Conservation (phyloP, 2,797 vertebrate species). For the Phalanger gymnotis region DNA sequence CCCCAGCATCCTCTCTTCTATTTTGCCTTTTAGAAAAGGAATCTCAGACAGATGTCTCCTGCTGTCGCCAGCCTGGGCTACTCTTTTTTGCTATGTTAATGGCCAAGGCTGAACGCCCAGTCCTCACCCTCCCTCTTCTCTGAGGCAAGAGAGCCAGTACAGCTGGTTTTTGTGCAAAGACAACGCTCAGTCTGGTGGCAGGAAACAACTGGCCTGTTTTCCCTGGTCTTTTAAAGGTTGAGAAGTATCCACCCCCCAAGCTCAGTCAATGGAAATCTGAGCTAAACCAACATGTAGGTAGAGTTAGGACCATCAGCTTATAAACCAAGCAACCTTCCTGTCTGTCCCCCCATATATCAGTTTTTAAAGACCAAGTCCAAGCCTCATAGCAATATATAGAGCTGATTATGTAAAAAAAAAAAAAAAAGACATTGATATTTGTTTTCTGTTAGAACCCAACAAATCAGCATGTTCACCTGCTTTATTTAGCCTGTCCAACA, state of each 20-base stretch:
- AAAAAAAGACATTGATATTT: constrained; percentile 52
- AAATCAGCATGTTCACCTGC: constrained; percentile 66
- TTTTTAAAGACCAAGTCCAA: constrained; percentile 53
- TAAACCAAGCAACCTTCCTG: constrained; percentile 67
- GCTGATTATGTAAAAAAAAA: constrained; percentile 2
- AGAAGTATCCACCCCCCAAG: constrained; percentile 24
- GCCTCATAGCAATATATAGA: constrained; percentile 55
- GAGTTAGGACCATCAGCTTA: constrained; percentile 47
- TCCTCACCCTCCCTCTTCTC: background rate
- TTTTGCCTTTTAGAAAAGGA: constrained; percentile 6
- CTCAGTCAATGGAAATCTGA: constrained; percentile 34
- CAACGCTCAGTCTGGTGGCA: constrained; percentile 45
- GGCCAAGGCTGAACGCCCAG: background rate
- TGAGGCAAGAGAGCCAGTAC: constrained; percentile 25
- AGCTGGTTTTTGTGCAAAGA: constrained; percentile 63
- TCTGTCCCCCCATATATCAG: constrained; percentile 61
- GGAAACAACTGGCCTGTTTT: constrained; percentile 57
- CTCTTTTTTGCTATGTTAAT: constrained; percentile 4
- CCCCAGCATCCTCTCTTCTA: background rate
- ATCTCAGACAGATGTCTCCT: background rate
- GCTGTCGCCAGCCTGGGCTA: background rate
- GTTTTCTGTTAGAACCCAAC: constrained; percentile 68
- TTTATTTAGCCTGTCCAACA: constrained; percentile 54
- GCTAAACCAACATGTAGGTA: background rate
- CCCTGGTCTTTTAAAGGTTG: constrained; percentile 5